A percentile compares a stretch with the other conserved stretches of the same genome.
phyloP scores from a whole-genome alignment of 1,140 invertebrate genomes.

The Sminthurinus signatus region DNA sequence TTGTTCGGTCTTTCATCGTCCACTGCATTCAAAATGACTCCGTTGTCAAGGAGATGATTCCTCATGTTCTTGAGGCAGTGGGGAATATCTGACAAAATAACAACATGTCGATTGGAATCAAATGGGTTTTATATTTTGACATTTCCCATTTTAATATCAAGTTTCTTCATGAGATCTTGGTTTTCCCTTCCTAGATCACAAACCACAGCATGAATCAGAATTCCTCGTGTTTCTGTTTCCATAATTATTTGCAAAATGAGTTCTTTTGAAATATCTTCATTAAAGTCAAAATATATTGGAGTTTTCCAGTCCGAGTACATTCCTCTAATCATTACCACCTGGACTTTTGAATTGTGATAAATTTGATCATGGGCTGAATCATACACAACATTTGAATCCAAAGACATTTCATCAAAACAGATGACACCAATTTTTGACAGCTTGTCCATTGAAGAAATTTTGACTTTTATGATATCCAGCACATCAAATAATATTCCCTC shows the following conservation, averaged over 20 bases:
- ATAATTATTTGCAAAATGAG: slow-evolving; percentile 16
- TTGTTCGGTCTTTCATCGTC: neutral
- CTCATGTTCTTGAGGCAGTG: slow-evolving; percentile 36
- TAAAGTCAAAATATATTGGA: slow-evolving; percentile 35
- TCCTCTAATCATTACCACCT: slow-evolving; percentile 34
- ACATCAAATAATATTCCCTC: slow-evolving; percentile 13
- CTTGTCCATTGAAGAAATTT: neutral
- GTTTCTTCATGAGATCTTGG: neutral
- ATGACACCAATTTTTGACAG: neutral
- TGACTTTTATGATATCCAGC: neutral
- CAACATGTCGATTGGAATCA: slow-evolving; percentile 9
- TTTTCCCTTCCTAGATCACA: slow-evolving; percentile 19
- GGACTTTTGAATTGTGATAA: slow-evolving; percentile 15
- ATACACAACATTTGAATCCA: neutral
- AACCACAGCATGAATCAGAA: slow-evolving; percentile 20
- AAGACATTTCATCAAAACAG: slow-evolving; percentile 21
- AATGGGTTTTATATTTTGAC: slow-evolving; percentile 15
- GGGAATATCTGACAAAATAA: slow-evolving; percentile 38
- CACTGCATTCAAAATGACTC: neutral
- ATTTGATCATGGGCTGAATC: slow-evolving; percentile 19
- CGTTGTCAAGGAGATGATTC: slow-evolving; percentile 36
- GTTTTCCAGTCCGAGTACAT: slow-evolving; percentile 34
- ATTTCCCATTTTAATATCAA: neutral
- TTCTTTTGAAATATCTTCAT: slow-evolving; percentile 23
- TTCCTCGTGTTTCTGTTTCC: slow-evolving; percentile 16